Percentiles rank a stretch among this genome's conserved stretches.
phyloP scores from a whole-genome alignment of 1,140 invertebrate species.

The Pseudobourletiella spinata region DNA sequence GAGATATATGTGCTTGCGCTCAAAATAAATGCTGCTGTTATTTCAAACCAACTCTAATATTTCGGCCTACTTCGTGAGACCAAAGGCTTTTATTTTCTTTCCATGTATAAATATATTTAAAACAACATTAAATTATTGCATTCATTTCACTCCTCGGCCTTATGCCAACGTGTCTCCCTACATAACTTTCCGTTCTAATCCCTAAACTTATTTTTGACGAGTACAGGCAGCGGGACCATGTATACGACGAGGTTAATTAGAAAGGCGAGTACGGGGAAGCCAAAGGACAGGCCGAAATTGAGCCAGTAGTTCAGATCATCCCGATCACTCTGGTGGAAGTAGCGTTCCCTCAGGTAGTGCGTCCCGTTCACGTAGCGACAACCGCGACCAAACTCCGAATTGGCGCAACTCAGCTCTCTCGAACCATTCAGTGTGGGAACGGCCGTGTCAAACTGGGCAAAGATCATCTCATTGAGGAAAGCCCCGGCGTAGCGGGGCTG shows the following conservation, averaged over 20 bases:
- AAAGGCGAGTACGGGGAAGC: conserved; percentile 68
- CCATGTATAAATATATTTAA: too few species aligned
- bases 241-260: conserved; percentile 77
- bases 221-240: conserved; percentile 71
- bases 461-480: conserved; percentile 58
- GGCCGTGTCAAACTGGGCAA: conserved; percentile 40
- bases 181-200: conserved; percentile 45
- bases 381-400: conserved; percentile 43
- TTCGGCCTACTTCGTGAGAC: too few species aligned
- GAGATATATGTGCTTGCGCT: too few species aligned
- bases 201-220: conserved; percentile 79
- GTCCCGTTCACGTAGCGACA: conserved; percentile 64
- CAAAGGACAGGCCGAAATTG: conserved; percentile 72
- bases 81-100: too few species aligned
- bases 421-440: conserved; percentile 12
- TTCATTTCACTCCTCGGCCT: too few species aligned
- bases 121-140: too few species aligned
- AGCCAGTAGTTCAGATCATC: conserved; percentile 55
- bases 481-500: conserved; percentile 67
- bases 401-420: conserved; percentile 23
- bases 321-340: conserved; percentile 42
- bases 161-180: not conserved
- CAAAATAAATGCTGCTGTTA: too few species aligned
- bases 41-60: too few species aligned
- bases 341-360: conserved; percentile 62